Percentiles rank a stretch among this genome's conserved stretches.
These are phyloP conservation scores for Netelia virgata DNA, from an alignment of 2,888 invertebrate species.

Conservation along the genomic window DNA sequence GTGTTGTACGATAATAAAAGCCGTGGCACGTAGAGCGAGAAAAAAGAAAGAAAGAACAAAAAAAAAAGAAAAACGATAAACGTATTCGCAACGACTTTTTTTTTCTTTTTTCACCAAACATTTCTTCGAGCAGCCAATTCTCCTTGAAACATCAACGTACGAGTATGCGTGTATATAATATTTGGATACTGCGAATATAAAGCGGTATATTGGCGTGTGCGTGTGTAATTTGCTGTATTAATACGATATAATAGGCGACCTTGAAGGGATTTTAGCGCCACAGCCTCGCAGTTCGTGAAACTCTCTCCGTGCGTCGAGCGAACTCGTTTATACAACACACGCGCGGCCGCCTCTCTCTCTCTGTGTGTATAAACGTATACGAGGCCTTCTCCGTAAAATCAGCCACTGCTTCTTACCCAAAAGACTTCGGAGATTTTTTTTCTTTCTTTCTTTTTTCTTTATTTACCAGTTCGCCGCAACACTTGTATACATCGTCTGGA, in stretches of 20 bases:
- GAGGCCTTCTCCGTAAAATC: not conserved
- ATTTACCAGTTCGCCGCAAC: too few species aligned
- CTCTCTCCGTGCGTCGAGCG: constrained; percentile 14
- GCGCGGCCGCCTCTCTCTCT: not conserved
- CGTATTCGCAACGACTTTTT: not conserved
- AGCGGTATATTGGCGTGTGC: not conserved
- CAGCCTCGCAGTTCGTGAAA: constrained; percentile 59
- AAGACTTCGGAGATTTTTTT: too few species aligned
- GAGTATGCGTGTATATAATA: not conserved
- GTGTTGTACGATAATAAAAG: constrained; percentile 47
- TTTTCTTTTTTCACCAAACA: constrained; percentile 32
- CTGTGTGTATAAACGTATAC: not conserved
- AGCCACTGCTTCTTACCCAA: too few species aligned
- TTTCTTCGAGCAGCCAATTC: constrained; percentile 26
- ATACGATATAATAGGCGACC: constrained; percentile 40
- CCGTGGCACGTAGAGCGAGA: constrained; percentile 26
- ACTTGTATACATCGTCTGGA: too few species aligned
- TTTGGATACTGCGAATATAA: too few species aligned
- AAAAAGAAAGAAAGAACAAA: constrained; percentile 20
- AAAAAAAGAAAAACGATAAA: not conserved
- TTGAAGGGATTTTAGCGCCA: constrained; percentile 61
- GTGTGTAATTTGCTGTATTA: constrained; percentile 6
- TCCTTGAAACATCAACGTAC: not conserved
- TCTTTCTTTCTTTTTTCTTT: too few species aligned
- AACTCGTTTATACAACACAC: not conserved